Base-by-base conservation (phyloP, 2,888 invertebrate species). In the Drosophila subsilvestris region DNA sequence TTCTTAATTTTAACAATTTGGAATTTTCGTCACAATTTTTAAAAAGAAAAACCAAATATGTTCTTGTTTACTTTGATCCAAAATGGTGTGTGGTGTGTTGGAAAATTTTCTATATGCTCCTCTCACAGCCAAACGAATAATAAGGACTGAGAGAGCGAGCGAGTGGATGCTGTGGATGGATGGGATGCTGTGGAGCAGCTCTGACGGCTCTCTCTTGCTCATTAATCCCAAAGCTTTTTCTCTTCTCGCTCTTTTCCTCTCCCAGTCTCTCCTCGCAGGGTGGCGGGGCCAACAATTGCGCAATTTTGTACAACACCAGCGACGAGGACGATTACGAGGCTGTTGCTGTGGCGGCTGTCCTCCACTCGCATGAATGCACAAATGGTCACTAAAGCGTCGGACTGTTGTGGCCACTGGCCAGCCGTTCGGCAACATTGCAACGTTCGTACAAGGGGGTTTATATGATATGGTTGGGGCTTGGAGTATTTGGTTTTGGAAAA, bases 321-420 rank as follows among this genome's bases (percentile, higher is more conserved):
- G 63, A 2, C 37, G 37, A 20, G 55, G 53, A 67, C 69, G 14
- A 37, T 37, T 37, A 6, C 14, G 47, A 67, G 29, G 61, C 73
- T 74, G 59, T 69, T 62, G 78, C 70, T 63, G 54, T 51, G 50
- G 57, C 37, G 9, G 37, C 37, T 37, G n/a, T 50, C 49, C 50
- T 43, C 56, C 58, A 20, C 54, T 56, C 67, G 71, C 50, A 50
- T 49, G 50, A 72, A 75, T 86, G 80, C 74, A 78, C 84, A 78
- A 88, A 58, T 74, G 74, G 72, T 62, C 86, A 88, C 88, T 78
- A 71, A 76, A 71, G 63, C 29, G 67, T n/a, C 43, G 32, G 57
- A 42, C 54, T 61, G 67, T 57, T 49, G 57, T 59, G 67, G 74
- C 56, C 74, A 74, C 29, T 12, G 37, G 27, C 17, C 29, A 53